Base-by-base conservation (phyloP, 2,113 vertebrate genomes). In the Semnopithecus entellus region DNA sequence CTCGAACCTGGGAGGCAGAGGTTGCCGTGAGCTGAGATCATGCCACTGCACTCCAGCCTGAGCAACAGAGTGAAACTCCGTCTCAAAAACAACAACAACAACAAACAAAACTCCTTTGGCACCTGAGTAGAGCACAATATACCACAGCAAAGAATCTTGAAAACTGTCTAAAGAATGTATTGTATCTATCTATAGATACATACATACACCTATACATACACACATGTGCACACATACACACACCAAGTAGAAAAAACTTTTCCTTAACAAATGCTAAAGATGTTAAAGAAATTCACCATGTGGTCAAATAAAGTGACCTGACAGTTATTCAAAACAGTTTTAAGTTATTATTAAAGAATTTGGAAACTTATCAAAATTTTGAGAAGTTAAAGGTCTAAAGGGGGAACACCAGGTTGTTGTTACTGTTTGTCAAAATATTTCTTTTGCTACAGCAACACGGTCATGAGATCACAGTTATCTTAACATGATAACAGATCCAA, bases 71-170 rank as follows among this genome's bases (percentile, higher is more conserved):
- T 1, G 12, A 64, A 30, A 64, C 61, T 64, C 27, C 27, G 0
- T 64, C 61, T 64, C 27, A 64, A 30, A 14, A 64, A 32, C 30
- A 64, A 64, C 30, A 30, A 61, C 48, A 48, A 59, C 23, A 27
- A 27, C 27, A 8, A 64, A 64, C 3, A 64, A 13, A 30, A 27
- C 61, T 94, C 27, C 85, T 98, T 94, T 96, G 96, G 96, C 96
- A 98, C 97, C 97, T 97, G 98, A 98, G 96, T 96, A 95, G 90
- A 95, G 32, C 50, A 95, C 52, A 97, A 92, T 57, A 94, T 27
- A 90, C 50, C n/a, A 83, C 22, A 97, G 59, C 59, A 59, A 97
- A 95, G 84, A 96, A 78, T 86, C 82, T 92, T 43, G 83, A 80
- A 93, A 82, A 16, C n/a, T 81, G 64, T 91, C 76, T 85, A 90